Evolutionary conservation across 1,140 invertebrate genomes (phyloP).

Genomic region (Drosophila orena): DNA sequence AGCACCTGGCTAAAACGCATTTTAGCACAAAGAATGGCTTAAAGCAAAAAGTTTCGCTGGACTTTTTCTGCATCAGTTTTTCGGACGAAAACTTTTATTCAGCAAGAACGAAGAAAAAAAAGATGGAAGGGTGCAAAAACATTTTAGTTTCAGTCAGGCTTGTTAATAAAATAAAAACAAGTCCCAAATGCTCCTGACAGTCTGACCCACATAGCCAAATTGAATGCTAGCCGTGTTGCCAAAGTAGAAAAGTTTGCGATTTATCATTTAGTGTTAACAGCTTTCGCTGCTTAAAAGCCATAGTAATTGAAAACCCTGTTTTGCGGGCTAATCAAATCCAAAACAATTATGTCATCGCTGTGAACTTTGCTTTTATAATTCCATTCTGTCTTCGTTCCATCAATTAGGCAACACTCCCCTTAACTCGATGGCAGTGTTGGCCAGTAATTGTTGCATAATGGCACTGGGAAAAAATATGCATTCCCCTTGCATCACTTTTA

Average conservation of each 20-base stretch:
- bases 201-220: constrained; percentile 18
- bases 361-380: constrained; percentile 46
- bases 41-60: constrained; percentile 28
- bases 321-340: constrained; percentile 21
- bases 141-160: constrained; percentile 20
- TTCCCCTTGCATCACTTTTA: too few relatives aligned
- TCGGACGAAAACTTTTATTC: constrained; percentile 16
- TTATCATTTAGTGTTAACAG: constrained; percentile 47
- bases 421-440: constrained; percentile 23
- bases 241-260: constrained; percentile 12
- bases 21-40: constrained; percentile 7
- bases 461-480: neutral
- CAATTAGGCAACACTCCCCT: constrained; percentile 46
- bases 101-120: neutral
- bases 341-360: constrained; percentile 39
- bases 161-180: constrained; percentile 36
- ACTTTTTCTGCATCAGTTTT: constrained; percentile 1
- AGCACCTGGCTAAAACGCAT: constrained; percentile 41
- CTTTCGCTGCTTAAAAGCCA: constrained; percentile 31
- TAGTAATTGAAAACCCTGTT: constrained; percentile 36
- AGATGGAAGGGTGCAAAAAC: neutral
- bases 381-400: constrained; percentile 30
- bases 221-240: constrained; percentile 16
- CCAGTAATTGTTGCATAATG: constrained; percentile 44
- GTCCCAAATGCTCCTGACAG: constrained; percentile 7